phyloP scores from a whole-genome alignment of 2,888 invertebrate species.

The Pediacus dermestoides region DNA sequence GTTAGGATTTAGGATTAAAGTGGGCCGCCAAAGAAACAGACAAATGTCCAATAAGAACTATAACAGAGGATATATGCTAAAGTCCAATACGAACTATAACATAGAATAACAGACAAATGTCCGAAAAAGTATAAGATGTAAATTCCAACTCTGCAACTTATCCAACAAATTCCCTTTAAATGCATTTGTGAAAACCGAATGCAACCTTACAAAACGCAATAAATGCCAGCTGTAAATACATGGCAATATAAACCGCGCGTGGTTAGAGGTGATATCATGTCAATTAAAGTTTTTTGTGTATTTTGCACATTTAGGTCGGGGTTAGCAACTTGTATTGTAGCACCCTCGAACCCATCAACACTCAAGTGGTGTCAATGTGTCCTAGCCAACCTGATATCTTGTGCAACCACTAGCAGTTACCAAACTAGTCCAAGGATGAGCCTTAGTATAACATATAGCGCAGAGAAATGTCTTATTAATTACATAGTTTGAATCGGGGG shows the following conservation, averaged over 20 bases:
- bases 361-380: constrained; percentile 11
- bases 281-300: constrained; percentile 5
- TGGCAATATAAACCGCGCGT: background rate
- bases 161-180: background rate
- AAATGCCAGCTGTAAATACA: background rate
- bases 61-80: too few relatives aligned
- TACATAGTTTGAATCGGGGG: too few relatives aligned
- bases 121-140: too few relatives aligned
- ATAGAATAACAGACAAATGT: too few relatives aligned
- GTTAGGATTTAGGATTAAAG: too few relatives aligned
- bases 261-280: constrained; percentile 4
- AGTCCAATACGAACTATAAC: too few relatives aligned
- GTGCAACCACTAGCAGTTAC: constrained; percentile 8
- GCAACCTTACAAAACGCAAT: background rate
- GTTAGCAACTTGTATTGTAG: constrained; percentile 5
- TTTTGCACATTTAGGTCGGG: constrained; percentile 12
- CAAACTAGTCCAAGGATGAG: constrained; percentile 1
- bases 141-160: background rate
- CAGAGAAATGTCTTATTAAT: too few relatives aligned
- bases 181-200: constrained; percentile 2
- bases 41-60: too few relatives aligned
- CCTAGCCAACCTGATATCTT: constrained; percentile 12
- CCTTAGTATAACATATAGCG: too few relatives aligned
- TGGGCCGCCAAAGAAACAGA: too few relatives aligned
- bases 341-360: constrained; percentile 6